Evolutionary conservation across 2,888 invertebrate species (phyloP), one percentile per base, ranked within the genome.

Genomic region (Sphaerophoria taeniata): DNA sequence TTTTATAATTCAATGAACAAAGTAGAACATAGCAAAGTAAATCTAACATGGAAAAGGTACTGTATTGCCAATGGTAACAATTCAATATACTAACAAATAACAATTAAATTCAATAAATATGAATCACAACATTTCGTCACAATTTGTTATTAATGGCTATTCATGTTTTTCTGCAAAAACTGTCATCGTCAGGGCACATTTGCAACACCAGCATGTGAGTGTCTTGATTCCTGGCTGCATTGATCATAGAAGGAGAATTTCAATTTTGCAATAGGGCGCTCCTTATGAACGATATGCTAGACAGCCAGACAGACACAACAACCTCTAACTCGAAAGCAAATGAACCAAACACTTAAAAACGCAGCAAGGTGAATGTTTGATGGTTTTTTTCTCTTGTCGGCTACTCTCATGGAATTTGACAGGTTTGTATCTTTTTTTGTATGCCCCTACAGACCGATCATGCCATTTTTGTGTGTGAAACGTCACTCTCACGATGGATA

Each of bases 111-210:
- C n/a, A n/a, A n/a, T n/a, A n/a, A n/a, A n/a, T n/a, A n/a, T n/a
- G n/a, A n/a, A n/a, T n/a, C n/a, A n/a, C n/a, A n/a, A n/a, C 70
- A 69, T 84, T 84, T 80, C 84, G 72, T 84, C 84, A 84, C 80
- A 84, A 80, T 80, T 84, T 84, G 75, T 84, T 84, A 84, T 84
- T 84, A 80, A 84, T 84, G 84, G 84, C 80, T 60, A 36, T n/a
- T n/a, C n/a, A n/a, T n/a, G n/a, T n/a, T n/a, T n/a, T n/a, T n/a
- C n/a, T n/a, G n/a, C n/a, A n/a, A n/a, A n/a, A n/a, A n/a, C n/a
- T n/a, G n/a, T n/a, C n/a, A n/a, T n/a, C n/a, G n/a, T n/a, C n/a
- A n/a, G n/a, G n/a, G n/a, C n/a, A n/a, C n/a, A n/a, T n/a, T n/a
- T n/a, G n/a, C n/a, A n/a, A n/a, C n/a, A n/a, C n/a, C n/a, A n/a